phyloP scores from a whole-genome alignment of 1,140 invertebrate species.

The Laupala kohalensis region DNA sequence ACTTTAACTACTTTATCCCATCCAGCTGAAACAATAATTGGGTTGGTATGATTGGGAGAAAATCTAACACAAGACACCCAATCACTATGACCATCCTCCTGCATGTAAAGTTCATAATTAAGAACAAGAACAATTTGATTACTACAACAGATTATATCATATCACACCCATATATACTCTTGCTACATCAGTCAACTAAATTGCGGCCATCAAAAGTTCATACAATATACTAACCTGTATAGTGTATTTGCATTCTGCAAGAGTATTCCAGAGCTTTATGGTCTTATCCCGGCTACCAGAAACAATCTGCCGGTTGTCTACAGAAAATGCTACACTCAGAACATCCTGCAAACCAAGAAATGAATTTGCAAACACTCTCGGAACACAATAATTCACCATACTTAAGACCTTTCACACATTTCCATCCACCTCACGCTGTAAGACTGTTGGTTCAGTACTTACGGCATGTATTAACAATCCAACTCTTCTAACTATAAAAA shows the following conservation, averaged over 20 bases:
- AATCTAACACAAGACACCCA: slow-evolving; percentile 99
- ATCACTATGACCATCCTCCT: slow-evolving; percentile 92
- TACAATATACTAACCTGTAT: slow-evolving; percentile 45
- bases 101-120: slow-evolving; percentile 28
- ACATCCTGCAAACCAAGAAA: slow-evolving; percentile 60
- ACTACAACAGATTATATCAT: no score
- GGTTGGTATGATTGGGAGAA: slow-evolving; percentile 94
- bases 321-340: slow-evolving; percentile 95
- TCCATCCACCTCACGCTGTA: neutral
- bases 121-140: neutral
- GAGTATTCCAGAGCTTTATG: slow-evolving; percentile 99
- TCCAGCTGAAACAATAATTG: slow-evolving; percentile 96
- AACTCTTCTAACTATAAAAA: slow-evolving; percentile 11
- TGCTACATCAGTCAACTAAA: neutral
- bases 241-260: slow-evolving; percentile 99
- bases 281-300: slow-evolving; percentile 97
- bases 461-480: neutral
- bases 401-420: neutral
- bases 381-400: neutral
- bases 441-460: slow-evolving; percentile 1
- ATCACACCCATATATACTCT: no score
- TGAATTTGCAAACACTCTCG: neutral
- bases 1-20: slow-evolving; percentile 98
- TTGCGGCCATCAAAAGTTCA: no score
- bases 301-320: slow-evolving; percentile 99